Evolutionary conservation across 37 sponge, comb jelly and placozoan genomes (phyloP).

Genomic region (Crambe crambe): DNA sequence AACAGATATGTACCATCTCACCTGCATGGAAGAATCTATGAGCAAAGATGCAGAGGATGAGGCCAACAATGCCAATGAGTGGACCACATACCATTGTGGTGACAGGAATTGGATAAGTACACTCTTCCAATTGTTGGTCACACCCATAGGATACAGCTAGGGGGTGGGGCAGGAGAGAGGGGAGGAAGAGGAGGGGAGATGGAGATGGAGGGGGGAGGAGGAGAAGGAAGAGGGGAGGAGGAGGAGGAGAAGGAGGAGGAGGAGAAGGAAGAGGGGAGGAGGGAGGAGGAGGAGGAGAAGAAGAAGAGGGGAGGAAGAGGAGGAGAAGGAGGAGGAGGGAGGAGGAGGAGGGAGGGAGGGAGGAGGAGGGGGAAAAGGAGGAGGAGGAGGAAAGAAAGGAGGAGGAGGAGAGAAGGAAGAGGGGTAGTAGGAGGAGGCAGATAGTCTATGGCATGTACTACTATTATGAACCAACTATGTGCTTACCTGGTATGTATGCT

Average conservation of each 20-base stretch:
- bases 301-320: background rate
- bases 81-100: background rate
- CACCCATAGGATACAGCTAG: background rate
- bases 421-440: background rate
- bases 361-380: background rate
- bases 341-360: background rate
- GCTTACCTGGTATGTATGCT: slow-evolving; percentile 7
- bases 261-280: background rate
- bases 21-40: slow-evolving; percentile 27
- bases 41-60: slow-evolving; percentile 9
- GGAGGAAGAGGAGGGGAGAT: background rate
- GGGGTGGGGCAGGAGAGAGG: background rate
- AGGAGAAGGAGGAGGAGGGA: slow-evolving; percentile 1
- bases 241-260: background rate
- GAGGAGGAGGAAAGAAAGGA: slow-evolving; percentile 1
- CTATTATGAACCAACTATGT: background rate
- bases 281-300: background rate
- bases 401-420: background rate
- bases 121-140: background rate
- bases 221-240: background rate
- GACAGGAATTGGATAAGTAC: background rate
- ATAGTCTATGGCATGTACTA: background rate
- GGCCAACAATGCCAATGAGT: slow-evolving; percentile 1
- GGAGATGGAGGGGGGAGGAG: background rate
- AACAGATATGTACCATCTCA: background rate